Conservation (phyloP, 2,888 invertebrate species). For the Drosophila acutilabella region DNA sequence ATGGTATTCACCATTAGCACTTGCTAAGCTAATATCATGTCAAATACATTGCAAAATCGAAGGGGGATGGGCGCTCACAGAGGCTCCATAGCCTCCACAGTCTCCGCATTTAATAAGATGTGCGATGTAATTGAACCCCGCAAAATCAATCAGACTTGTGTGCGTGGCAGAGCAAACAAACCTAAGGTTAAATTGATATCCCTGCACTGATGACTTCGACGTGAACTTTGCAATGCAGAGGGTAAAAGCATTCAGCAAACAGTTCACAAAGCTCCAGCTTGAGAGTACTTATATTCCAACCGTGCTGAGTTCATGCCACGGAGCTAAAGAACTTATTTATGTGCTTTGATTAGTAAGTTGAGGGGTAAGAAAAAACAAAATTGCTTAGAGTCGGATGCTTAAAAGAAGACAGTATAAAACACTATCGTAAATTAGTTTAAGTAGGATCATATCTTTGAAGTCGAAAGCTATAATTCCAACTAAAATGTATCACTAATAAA, state of each 20-base stretch:
- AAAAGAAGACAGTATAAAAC: too few relatives aligned
- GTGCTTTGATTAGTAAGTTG: background rate
- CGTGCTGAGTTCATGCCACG: background rate
- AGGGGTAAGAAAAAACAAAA: background rate
- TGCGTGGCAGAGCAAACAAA: conserved; percentile 47
- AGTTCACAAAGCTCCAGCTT: background rate
- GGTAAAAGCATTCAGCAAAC: conserved; percentile 24
- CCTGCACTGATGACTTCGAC: conserved; percentile 25
- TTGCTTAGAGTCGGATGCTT: too few relatives aligned
- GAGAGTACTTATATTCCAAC: conserved; percentile 6
- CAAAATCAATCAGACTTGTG: conserved; percentile 56
- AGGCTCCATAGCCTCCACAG: background rate
- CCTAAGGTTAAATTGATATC: conserved; percentile 55
- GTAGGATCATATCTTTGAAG: too few relatives aligned
- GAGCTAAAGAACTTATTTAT: background rate
- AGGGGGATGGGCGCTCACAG: background rate
- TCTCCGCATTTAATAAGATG: conserved; percentile 37
- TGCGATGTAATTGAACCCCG: conserved; percentile 52
- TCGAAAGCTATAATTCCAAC: too few relatives aligned
- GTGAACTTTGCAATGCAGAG: conserved; percentile 35
- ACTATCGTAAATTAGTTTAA: too few relatives aligned
- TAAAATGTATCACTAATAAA: too few relatives aligned
- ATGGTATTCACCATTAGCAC: conserved; percentile 68
- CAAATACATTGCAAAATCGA: conserved; percentile 68
- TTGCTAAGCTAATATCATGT: conserved; percentile 69